Evolutionary conservation across 37 sponge, comb jelly and placozoan genomes (phyloP).

Genomic region (Eunapius fragilis): DNA sequence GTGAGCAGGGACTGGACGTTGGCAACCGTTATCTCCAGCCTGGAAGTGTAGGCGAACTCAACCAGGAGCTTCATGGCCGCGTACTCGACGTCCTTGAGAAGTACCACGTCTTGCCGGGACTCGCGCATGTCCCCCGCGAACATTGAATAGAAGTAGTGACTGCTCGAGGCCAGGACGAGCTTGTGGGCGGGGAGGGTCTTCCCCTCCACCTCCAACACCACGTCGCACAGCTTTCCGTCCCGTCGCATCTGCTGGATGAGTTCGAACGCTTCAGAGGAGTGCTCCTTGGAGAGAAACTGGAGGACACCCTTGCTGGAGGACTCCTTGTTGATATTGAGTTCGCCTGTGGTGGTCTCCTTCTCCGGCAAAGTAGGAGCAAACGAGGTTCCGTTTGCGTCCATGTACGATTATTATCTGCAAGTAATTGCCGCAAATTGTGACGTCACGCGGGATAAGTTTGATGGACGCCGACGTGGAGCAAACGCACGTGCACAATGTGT

Average conservation of each 20-base stretch:
- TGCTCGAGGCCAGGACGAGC: conserved; percentile 83
- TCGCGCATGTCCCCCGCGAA: conserved; percentile 83
- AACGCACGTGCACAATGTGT: conserved; percentile 86
- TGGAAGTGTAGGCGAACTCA: conserved; percentile 88
- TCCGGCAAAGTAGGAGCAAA: background rate
- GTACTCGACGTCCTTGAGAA: conserved; percentile 88
- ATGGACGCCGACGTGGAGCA: conserved; percentile 52
- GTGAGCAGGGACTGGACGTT: conserved; percentile 90
- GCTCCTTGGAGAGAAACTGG: conserved; percentile 45
- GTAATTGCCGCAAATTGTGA: too few relatives aligned
- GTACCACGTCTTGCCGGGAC: conserved; percentile 64
- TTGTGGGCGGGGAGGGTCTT: conserved; percentile 78
- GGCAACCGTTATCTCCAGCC: conserved; percentile 83
- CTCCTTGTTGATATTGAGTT: conserved; percentile 16
- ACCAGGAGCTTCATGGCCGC: conserved; percentile 81
- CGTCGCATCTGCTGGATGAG: conserved; percentile 80
- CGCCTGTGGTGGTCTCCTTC: background rate
- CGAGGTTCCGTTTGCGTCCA: conserved; percentile 5
- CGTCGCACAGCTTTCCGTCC: conserved; percentile 83
- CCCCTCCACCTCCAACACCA: conserved; percentile 68
- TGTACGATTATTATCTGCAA: background rate
- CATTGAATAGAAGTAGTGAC: conserved; percentile 82
- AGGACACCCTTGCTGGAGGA: conserved; percentile 15
- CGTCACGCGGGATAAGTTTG: background rate
- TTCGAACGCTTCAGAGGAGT: conserved; percentile 47